Evolutionary conservation across 92 coral and sea anemone genomes (phyloP), one percentile per base, ranked within the genome.

Genomic region (Blastomussa wellsi): DNA sequence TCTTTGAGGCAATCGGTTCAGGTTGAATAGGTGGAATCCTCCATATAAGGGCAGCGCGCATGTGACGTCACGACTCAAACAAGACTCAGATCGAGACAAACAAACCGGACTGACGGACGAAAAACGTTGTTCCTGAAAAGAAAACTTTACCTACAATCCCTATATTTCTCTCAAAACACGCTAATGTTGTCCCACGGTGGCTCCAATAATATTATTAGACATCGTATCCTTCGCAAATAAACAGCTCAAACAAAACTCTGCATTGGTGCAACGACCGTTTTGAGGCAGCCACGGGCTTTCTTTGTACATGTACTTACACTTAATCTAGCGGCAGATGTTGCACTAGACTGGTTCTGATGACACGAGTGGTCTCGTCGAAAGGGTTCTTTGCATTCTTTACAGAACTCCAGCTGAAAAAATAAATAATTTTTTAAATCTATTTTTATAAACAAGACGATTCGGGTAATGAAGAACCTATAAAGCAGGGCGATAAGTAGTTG

Each of bases 381-480:
- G 0, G 86, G 92, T n/a, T 93, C 95, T 55, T 86, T 89, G 78
- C 98, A 95, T 36, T 92, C 92, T 53, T 94, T 93, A 65, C 98
- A 96, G 78, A 96, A 94, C 64, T 67, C 88, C 62, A 92, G 91
- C 98, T 94, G 86, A 39, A 76, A 71, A 74, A 16, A n/a, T n/a
- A 3, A 67, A 51, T 31, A 66, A 16, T 37, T 67, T n/a, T 24
- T 22, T 16, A 31, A 59, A 6, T 20, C 6, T 19, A 55, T 3
- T 55, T 20, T 3, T n/a, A n/a, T n/a, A n/a, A n/a, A n/a, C n/a
- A 19, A 11, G 26, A 57, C 5, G 65, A 57, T 28, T 55, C 7
- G n/a, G 26, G 5, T 55, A 1, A 20, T 5, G 13, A 57, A 57
- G 65, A 44, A 44, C 29, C 31, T 44, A 0, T 44, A n/a, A n/a